Percentiles rank a stretch among this genome's conserved stretches.
Conservation (phyloP, 2,113 vertebrate genomes). For the Typhlomys cinereus region DNA sequence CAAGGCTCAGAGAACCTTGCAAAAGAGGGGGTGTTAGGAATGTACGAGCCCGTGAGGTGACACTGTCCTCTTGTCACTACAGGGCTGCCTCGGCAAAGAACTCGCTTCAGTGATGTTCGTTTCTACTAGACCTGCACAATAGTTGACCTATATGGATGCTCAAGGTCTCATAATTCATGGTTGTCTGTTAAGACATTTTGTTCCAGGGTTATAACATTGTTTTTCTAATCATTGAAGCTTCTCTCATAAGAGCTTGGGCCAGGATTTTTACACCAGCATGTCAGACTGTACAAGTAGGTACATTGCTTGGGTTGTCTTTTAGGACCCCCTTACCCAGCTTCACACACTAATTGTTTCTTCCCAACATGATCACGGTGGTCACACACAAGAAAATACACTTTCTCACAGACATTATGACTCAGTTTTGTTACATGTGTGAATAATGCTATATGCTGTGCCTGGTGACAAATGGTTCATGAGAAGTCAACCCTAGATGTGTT, state of each 20-base stretch:
- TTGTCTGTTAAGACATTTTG: not conserved
- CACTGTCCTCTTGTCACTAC: no score
- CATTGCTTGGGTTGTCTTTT: not conserved
- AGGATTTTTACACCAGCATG: not conserved
- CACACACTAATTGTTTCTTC: not conserved
- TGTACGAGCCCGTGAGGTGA: no score
- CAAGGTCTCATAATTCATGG: not conserved
- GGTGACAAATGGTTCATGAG: not conserved
- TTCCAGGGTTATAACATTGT: not conserved
- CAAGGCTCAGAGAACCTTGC: no score
- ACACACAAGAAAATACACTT: not conserved
- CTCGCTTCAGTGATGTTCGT: no score
- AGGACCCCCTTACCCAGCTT: not conserved
- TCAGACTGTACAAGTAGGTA: not conserved
- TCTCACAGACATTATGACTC: not conserved
- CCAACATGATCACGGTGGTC: not conserved
- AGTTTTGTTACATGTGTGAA: not conserved
- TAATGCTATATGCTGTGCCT: not conserved
- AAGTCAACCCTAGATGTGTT: not conserved
- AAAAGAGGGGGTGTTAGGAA: no score
- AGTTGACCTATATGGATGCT: no score
- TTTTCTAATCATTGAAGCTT: not conserved
- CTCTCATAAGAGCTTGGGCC: not conserved
- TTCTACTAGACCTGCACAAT: no score
- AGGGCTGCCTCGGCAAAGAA: no score